Conservation (phyloP, 2,113 vertebrate genomes). For the Labrus mixtus region DNA sequence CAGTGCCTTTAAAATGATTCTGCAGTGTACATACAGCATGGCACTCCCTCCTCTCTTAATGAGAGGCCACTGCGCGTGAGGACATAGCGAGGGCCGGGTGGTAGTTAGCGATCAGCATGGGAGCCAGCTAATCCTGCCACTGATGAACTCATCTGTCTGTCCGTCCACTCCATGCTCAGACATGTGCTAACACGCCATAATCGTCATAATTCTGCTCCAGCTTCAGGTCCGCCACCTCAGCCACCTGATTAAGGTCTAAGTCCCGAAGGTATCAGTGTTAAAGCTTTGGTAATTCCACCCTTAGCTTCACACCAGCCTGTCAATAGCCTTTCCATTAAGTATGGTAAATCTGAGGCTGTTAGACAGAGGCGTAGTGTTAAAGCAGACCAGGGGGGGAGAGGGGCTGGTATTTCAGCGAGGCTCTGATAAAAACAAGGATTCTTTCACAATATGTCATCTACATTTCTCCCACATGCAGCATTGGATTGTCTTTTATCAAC, state of each 20-base stretch:
- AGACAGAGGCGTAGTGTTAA: conserved; percentile 64
- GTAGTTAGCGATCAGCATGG: conserved; percentile 92
- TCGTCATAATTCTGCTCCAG: conserved; percentile 93
- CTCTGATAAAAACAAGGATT: conserved; percentile 53
- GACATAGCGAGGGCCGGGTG: conserved; percentile 80
- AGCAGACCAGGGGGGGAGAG: background rate
- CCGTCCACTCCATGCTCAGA: conserved; percentile 92
- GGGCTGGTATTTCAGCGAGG: conserved; percentile 37
- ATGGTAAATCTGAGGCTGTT: conserved; percentile 84
- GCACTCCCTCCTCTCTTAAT: conserved; percentile 67
- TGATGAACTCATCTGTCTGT: conserved; percentile 97
- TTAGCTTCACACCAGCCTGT: conserved; percentile 88
- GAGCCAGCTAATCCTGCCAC: conserved; percentile 91
- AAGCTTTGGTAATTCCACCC: conserved; percentile 90
- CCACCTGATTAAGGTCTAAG: conserved; percentile 91
- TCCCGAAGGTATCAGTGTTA: conserved; percentile 90
- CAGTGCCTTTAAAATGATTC: conserved; percentile 48
- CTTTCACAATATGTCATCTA: conserved; percentile 54
- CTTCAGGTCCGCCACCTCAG: conserved; percentile 86
- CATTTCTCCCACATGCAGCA: conserved; percentile 38
- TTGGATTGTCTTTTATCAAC: conserved; percentile 67
- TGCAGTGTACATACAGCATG: conserved; percentile 50
- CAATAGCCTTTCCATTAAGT: conserved; percentile 89
- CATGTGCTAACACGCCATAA: conserved; percentile 98
- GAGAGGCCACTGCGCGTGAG: conserved; percentile 75